Conservation (phyloP, 2,113 vertebrate species). For the Potamarius usumacintae region DNA sequence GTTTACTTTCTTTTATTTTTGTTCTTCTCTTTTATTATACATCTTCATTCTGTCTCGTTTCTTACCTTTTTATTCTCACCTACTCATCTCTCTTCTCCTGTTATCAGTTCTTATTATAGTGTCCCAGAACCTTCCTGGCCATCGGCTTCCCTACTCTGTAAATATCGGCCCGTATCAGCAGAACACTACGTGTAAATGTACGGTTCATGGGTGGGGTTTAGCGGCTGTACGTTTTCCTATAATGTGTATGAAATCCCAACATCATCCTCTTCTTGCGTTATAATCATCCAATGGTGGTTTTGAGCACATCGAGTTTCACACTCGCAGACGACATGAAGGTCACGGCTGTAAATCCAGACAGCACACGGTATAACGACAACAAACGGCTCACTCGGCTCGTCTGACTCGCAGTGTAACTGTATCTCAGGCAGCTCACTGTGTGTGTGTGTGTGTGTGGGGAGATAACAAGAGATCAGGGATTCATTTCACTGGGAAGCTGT, state of each 20-base stretch:
- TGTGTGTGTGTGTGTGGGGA: not conserved
- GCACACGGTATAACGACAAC: not conserved
- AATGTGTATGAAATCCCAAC: not conserved
- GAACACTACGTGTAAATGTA: not conserved
- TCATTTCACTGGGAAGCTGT: not conserved
- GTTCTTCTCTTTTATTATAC: not conserved
- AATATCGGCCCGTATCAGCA: not conserved
- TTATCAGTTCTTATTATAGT: not conserved
- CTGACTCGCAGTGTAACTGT: not conserved
- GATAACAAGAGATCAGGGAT: not conserved
- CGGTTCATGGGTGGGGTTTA: not conserved
- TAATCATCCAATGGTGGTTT: not conserved
- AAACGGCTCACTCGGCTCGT: not conserved
- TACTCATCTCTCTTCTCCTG: not conserved
- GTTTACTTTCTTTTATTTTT: not conserved
- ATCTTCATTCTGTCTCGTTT: not conserved
- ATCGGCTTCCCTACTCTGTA: not conserved
- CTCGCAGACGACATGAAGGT: not conserved
- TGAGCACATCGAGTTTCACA: not conserved
- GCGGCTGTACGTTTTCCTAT: not conserved
- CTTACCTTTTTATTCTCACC: not conserved
- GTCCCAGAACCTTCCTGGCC: not conserved
- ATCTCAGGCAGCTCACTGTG: not conserved
- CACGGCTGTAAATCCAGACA: not conserved
- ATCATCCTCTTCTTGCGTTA: not conserved